Conservation (phyloP, 1,140 invertebrate genomes). For the Drosophila santomea region DNA sequence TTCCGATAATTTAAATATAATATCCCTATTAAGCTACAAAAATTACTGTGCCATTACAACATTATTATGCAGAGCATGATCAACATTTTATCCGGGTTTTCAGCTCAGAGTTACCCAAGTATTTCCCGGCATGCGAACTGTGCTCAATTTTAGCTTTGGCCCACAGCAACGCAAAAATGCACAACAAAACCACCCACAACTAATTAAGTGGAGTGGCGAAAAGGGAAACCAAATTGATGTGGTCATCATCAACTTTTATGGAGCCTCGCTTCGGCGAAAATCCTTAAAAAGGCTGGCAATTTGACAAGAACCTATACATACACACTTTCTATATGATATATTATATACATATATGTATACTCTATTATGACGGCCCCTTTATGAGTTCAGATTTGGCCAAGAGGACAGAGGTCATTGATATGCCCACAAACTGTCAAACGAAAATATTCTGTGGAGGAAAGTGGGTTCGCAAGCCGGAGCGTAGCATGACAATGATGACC, state of each 20-base stretch:
- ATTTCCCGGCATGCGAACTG: conserved; percentile 26
- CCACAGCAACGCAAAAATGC: conserved; percentile 8
- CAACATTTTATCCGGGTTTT: conserved; percentile 24
- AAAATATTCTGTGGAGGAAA: conserved; percentile 51
- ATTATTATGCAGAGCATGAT: conserved; percentile 14
- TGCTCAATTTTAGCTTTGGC: conserved; percentile 23
- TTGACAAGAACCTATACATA: background rate
- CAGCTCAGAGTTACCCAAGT: conserved; percentile 19
- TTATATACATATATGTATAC: background rate
- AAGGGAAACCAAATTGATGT: conserved; percentile 53
- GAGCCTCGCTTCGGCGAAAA: conserved; percentile 18
- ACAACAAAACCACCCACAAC: conserved; percentile 18
- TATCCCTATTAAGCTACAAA: conserved; percentile 1
- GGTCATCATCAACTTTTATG: conserved; percentile 67
- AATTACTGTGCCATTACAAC: conserved; percentile 5
- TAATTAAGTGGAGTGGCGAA: conserved; percentile 55
- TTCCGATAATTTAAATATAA: conserved; percentile 13
- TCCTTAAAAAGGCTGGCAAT: conserved; percentile 32
- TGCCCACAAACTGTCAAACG: conserved; percentile 67
- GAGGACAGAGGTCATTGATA: conserved; percentile 60
- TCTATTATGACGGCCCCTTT: conserved; percentile 41
- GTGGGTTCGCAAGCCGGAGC: conserved; percentile 14
- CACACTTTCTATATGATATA: conserved; percentile 19
- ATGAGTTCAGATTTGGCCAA: conserved; percentile 31
- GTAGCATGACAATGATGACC: conserved; percentile 68